Conservation (phyloP, 2,797 vertebrate species). For the Chelidonichthys spinosus region DNA sequence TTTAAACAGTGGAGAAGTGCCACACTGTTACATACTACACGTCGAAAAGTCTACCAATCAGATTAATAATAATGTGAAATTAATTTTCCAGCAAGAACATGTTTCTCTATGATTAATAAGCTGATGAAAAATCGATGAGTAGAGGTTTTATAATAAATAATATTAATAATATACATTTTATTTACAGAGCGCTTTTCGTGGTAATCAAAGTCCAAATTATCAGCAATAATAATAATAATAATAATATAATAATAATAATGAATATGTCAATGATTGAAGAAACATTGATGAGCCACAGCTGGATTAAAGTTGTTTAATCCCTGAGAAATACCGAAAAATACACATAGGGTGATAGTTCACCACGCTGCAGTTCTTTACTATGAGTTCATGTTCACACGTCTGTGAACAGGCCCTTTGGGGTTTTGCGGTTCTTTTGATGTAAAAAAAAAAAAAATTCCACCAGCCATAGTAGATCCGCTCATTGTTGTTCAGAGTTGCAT, state of each 20-base stretch:
- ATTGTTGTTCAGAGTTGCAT: constrained; percentile 6
- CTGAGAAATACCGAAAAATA: constrained; percentile 6
- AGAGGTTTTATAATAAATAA: too few relatives aligned
- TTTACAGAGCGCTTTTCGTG: too few relatives aligned
- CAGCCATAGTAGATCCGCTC: accelerated
- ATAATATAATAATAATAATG: not conserved
- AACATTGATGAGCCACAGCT: not conserved
- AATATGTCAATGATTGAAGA: not conserved
- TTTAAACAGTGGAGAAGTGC: too few relatives aligned
- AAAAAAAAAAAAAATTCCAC: constrained; percentile 42
- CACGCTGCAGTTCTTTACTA: not conserved
- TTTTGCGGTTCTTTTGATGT: constrained; percentile 17
- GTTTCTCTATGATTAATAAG: not conserved
- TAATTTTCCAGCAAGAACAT: not conserved
- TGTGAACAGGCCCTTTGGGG: accelerated
- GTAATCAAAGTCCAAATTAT: not conserved
- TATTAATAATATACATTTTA: too few relatives aligned
- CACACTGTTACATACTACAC: not conserved
- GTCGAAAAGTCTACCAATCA: not conserved
- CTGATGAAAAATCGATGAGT: not conserved
- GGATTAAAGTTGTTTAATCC: not conserved
- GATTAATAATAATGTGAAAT: not conserved
- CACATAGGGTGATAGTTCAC: not conserved
- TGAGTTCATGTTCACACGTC: not conserved
- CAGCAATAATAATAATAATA: not conserved